These are phyloP conservation scores for Platanista minor DNA, from an alignment of 2,113 vertebrate genomes.

Conservation along the genomic window DNA sequence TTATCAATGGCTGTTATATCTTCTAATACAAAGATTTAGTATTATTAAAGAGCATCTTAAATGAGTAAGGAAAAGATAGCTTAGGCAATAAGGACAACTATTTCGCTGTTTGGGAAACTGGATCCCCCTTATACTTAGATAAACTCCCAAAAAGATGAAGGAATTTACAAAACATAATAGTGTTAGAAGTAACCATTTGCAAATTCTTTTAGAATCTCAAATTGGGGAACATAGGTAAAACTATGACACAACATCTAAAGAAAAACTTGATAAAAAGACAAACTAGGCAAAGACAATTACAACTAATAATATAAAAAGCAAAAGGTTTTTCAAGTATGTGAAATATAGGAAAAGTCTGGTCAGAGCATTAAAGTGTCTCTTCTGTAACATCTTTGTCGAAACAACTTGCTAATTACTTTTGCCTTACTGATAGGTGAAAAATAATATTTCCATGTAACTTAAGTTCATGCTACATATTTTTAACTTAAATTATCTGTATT, in stretches of 20 bases:
- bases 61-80: not conserved
- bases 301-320: not conserved
- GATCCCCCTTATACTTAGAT: not conserved
- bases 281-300: not conserved
- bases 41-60: not conserved
- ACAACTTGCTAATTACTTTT: not conserved
- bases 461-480: constrained; percentile 9
- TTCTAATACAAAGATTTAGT: not conserved
- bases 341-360: not conserved
- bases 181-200: not conserved
- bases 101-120: not conserved
- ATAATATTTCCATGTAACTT: not conserved
- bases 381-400: not conserved
- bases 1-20: not conserved
- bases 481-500: not conserved
- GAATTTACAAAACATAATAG: not conserved
- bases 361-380: not conserved
- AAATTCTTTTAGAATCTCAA: not conserved
- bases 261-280: not conserved
- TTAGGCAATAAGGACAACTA: not conserved
- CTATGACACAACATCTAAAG: not conserved
- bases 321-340: not conserved
- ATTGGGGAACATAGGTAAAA: not conserved
- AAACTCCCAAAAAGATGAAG: not conserved
- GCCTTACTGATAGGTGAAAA: not conserved